phyloP scores from a whole-genome alignment of 2,888 invertebrate species.

The Lacanobia wlatinum region DNA sequence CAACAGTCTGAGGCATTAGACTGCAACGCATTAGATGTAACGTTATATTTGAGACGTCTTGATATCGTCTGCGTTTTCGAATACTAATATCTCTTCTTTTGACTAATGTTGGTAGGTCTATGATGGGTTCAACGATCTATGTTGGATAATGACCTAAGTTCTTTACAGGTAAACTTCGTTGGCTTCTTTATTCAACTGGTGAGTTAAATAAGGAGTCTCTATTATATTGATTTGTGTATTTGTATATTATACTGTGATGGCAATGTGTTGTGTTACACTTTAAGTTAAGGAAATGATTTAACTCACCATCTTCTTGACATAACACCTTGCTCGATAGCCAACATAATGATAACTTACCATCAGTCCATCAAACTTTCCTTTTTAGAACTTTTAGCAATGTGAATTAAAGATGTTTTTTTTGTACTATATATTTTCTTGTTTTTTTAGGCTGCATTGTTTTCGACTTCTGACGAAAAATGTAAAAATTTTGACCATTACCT shows the following conservation, averaged over 20 bases:
- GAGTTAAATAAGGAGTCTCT: background rate
- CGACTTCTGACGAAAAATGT: no score
- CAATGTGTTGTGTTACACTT: no score
- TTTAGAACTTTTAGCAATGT: background rate
- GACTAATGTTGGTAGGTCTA: slow-evolving; percentile 24
- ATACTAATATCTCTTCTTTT: slow-evolving; percentile 54
- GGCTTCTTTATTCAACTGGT: background rate
- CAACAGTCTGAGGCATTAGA: slow-evolving; percentile 60
- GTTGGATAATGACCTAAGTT: background rate
- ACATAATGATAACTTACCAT: background rate
- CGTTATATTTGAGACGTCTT: slow-evolving; percentile 53
- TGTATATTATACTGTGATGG: no score
- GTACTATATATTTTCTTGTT: no score
- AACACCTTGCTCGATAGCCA: background rate
- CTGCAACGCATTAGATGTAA: slow-evolving; percentile 65
- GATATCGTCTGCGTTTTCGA: slow-evolving; percentile 56
- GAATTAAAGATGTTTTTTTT: background rate
- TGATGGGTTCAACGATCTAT: slow-evolving; percentile 2
- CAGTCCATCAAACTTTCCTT: background rate
- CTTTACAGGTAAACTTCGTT: background rate
- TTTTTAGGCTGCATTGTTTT: no score
- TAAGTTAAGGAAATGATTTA: no score
- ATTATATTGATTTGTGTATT: no score
- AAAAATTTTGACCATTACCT: no score
- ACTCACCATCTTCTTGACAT: background rate